phyloP scores from a whole-genome alignment of 1,140 invertebrate genomes.

The Charaxes varanes region DNA sequence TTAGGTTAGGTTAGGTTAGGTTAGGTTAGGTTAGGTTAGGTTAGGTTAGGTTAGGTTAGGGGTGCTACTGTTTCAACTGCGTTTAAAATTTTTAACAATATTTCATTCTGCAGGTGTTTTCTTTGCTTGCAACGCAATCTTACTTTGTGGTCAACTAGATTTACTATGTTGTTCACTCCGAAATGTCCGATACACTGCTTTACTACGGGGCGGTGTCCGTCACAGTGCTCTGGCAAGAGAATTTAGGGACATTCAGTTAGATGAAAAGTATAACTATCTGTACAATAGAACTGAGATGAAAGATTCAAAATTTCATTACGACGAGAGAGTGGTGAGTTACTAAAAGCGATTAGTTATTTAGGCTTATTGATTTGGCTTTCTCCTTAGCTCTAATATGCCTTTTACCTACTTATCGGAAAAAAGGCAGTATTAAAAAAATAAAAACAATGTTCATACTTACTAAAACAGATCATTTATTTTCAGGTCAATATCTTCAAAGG shows the following conservation, averaged over 20 bases:
- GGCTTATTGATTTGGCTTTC: neutral
- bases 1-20: too few species aligned
- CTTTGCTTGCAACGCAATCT: slow-evolving; percentile 46
- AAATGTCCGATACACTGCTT: slow-evolving; percentile 46
- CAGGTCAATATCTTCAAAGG: too few species aligned
- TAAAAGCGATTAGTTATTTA: neutral
- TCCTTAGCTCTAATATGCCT: too few species aligned
- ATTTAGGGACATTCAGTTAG: slow-evolving; percentile 22
- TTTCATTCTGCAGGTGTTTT: slow-evolving; percentile 39
- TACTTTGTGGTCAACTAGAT: slow-evolving; percentile 58
- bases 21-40: too few species aligned
- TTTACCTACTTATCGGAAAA: too few species aligned
- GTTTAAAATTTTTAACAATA: too few species aligned
- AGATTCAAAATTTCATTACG: slow-evolving; percentile 38
- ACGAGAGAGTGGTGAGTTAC: slow-evolving; percentile 30
- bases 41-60: too few species aligned
- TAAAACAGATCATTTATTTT: too few species aligned
- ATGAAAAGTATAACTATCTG: slow-evolving; percentile 42
- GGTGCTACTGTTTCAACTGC: too few species aligned
- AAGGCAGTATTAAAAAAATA: too few species aligned
- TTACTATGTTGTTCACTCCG: slow-evolving; percentile 48
- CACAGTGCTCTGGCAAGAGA: slow-evolving; percentile 20
- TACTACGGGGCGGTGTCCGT: slow-evolving; percentile 31
- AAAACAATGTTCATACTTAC: too few species aligned
- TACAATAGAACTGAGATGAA: slow-evolving; percentile 38